Evolutionary conservation across 2,113 vertebrate species (phyloP), one percentile per base, ranked within the genome.

Genomic region (Elgaria multicarinata): DNA sequence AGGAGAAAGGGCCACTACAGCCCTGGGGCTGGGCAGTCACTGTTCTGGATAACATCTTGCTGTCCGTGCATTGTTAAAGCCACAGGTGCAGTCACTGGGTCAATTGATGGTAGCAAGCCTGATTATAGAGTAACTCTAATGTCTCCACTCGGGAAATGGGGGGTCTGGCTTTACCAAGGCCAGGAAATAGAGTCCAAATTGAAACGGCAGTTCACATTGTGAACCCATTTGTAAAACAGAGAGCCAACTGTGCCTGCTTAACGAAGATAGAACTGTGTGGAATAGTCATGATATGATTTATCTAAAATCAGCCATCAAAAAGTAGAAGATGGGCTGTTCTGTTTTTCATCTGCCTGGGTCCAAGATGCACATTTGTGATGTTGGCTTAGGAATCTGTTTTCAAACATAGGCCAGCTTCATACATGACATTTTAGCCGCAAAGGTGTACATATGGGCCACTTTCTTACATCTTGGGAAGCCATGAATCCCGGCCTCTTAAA

Each of bases 151-250:
- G 42, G 14, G 33, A 71, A 62, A 50, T 83, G 39, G 10, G 55
- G 46, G 55, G 58, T 75, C 28, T 83, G 79, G 31, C 42, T 83
- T 44, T 46, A 72, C 24, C 53, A 39, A 72, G 66, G 33, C 28
- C 33, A 83, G 55, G 26, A 81, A 88, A 75, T 75, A 31, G 71
- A 76, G 58, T 83, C n/a, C 55, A 76, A 53, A 89, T 76, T 83
- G 33, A 66, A 64, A 76, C 50, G 66, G 81, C 58, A 20, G 71
- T 46, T 88, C 55, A 74, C 42, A 66, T 89, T 66, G 74, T 89
- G 71, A 76, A 50, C 33, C 42, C 72, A 89, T 89, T 83, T 83
- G 72, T 67, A 83, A 83, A 75, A 24, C 14, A 69, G 33, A n/a
- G 42, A 31, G 26, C 46, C 44, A 53, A 67, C 50, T 53, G 64